Conservation (phyloP, 2,113 vertebrate genomes). For the Catharus minimus region DNA sequence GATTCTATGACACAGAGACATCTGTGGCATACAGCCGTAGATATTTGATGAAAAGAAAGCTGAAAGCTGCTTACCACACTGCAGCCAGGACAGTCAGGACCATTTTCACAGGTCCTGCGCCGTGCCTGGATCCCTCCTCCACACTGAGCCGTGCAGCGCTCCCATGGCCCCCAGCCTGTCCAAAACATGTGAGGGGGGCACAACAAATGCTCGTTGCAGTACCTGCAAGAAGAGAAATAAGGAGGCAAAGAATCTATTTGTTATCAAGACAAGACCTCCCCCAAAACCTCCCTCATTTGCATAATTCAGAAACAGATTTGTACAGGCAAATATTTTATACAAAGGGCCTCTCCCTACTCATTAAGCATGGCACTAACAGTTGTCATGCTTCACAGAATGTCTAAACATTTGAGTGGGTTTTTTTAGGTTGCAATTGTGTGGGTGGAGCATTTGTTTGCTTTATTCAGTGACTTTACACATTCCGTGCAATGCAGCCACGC, state of each 20-base stretch:
- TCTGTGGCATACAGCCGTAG: too few species aligned
- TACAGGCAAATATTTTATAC: slow-evolving; percentile 15
- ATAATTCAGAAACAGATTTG: neutral
- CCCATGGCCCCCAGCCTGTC: slow-evolving; percentile 96
- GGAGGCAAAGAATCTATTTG: slow-evolving; percentile 21
- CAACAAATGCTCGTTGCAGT: slow-evolving; percentile 95
- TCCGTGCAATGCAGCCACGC: neutral
- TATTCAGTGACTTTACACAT: neutral
- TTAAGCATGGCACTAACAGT: neutral
- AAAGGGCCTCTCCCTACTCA: neutral
- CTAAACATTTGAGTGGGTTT: neutral
- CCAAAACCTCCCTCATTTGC: neutral
- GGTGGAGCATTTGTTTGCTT: neutral
- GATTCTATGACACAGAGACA: neutral
- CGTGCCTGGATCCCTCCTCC: slow-evolving; percentile 94
- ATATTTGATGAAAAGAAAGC: neutral
- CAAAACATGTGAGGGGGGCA: slow-evolving; percentile 94
- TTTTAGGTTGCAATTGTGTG: neutral
- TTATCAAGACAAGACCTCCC: neutral
- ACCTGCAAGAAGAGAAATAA: slow-evolving; percentile 73
- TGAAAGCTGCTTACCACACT: slow-evolving; percentile 76
- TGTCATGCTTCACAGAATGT: neutral
- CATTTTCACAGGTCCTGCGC: slow-evolving; percentile 91
- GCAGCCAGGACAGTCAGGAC: slow-evolving; percentile 92
- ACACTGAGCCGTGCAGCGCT: slow-evolving; percentile 91